A percentile compares a stretch with the other conserved stretches of the same genome.
Evolutionary conservation across 1,140 invertebrate genomes (phyloP).

Genomic region (Rhysida immarginata): DNA sequence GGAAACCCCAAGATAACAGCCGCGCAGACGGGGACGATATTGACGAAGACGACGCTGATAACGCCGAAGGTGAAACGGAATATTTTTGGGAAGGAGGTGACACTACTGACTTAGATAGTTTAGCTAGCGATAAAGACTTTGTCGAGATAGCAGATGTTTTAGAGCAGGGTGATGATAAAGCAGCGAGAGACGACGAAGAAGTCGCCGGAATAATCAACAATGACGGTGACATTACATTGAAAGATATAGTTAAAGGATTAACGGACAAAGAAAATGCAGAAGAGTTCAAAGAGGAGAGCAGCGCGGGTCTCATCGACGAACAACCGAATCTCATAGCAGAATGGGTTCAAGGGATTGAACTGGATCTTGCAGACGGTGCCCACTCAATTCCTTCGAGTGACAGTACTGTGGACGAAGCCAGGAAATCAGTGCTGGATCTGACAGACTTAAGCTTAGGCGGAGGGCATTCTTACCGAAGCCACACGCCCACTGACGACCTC

Average conservation of each 20-base stretch:
- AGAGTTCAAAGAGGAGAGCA: not conserved
- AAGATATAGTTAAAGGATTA: too few relatives aligned
- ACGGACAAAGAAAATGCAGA: too few relatives aligned
- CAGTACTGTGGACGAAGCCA: too few relatives aligned
- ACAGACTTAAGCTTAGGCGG: not conserved
- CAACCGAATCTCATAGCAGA: too few relatives aligned
- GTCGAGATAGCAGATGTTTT: not conserved
- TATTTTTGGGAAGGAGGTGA: slow-evolving; percentile 3
- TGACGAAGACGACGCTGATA: not conserved
- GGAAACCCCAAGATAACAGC: not conserved
- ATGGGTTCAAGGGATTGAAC: too few relatives aligned
- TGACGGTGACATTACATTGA: too few relatives aligned
- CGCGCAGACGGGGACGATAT: not conserved
- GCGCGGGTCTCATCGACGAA: too few relatives aligned
- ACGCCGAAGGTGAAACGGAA: not conserved
- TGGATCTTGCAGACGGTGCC: not conserved
- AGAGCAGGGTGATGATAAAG: not conserved
- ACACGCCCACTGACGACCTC: not conserved
- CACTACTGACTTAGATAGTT: not conserved
- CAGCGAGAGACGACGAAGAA: too few relatives aligned
- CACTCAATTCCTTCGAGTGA: too few relatives aligned
- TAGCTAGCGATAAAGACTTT: not conserved
- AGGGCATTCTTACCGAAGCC: not conserved
- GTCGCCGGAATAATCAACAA: too few relatives aligned
- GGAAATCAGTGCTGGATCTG: not conserved